Evolutionary conservation across 2,888 invertebrate species (phyloP).

Genomic region (Polydrusus cervinus): DNA sequence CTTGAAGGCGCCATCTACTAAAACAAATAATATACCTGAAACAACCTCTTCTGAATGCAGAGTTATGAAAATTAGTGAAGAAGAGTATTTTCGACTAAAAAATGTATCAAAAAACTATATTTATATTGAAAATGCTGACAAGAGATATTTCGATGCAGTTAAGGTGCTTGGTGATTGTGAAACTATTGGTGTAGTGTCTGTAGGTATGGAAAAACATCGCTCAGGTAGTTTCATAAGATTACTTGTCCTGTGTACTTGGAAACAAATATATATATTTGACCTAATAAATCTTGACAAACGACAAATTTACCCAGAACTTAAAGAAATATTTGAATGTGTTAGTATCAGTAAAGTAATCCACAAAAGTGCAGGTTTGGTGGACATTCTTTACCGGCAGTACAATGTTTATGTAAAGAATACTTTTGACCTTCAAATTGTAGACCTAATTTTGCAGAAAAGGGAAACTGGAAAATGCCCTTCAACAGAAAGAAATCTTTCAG

Average conservation of each 20-base stretch:
- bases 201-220: slow-evolving; percentile 56
- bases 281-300: slow-evolving; percentile 52
- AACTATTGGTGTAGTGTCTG: slow-evolving; percentile 56
- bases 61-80: slow-evolving; percentile 55
- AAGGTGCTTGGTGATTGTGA: slow-evolving; percentile 54
- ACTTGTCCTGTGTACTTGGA: slow-evolving; percentile 56
- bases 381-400: slow-evolving; percentile 56
- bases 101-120: slow-evolving; percentile 54
- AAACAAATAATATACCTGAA: slow-evolving; percentile 15
- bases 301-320: slow-evolving; percentile 57
- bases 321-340: slow-evolving; percentile 57
- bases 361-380: slow-evolving; percentile 57
- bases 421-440: slow-evolving; percentile 59
- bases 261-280: slow-evolving; percentile 59
- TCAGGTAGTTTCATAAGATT: slow-evolving; percentile 47
- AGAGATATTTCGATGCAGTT: slow-evolving; percentile 57
- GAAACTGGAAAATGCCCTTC: slow-evolving; percentile 47
- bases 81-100: slow-evolving; percentile 58
- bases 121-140: slow-evolving; percentile 57
- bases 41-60: slow-evolving; percentile 14
- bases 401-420: slow-evolving; percentile 55
- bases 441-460: slow-evolving; percentile 58
- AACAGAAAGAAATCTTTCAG: slow-evolving; percentile 52
- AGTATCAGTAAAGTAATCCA: slow-evolving; percentile 59
- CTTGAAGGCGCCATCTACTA: slow-evolving; percentile 43